Conservation (phyloP, 2,113 vertebrate genomes). For the Pomatostomus ruficeps region DNA sequence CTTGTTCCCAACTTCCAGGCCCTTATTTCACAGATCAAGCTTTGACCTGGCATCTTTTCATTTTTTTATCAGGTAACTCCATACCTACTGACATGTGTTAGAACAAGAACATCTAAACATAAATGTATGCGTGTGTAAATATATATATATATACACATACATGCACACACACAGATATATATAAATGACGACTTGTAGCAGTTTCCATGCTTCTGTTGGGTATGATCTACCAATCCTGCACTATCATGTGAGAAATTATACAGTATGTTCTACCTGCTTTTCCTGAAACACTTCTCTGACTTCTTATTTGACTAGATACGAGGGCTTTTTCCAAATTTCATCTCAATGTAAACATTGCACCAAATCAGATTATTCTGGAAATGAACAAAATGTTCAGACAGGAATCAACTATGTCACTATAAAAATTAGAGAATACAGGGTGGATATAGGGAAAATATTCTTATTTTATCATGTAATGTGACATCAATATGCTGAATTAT, state of each 20-base stretch:
- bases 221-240: neutral
- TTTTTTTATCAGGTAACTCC: neutral
- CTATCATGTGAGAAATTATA: neutral
- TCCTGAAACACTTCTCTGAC: neutral
- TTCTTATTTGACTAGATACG: neutral
- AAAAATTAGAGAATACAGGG: neutral
- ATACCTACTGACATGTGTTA: neutral
- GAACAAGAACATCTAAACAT: neutral
- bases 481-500: neutral
- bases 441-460: neutral
- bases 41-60: neutral
- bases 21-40: neutral
- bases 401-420: neutral
- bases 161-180: fast-evolving
- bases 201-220: fast-evolving
- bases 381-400: neutral
- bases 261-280: neutral
- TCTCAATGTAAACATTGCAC: neutral
- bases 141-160: neutral
- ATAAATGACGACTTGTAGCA: neutral
- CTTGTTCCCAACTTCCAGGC: neutral
- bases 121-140: neutral
- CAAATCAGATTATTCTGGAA: neutral
- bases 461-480: neutral
- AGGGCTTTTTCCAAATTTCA: neutral